Base-by-base conservation (phyloP, 1,140 invertebrate genomes). In the Apis dorsata region DNA sequence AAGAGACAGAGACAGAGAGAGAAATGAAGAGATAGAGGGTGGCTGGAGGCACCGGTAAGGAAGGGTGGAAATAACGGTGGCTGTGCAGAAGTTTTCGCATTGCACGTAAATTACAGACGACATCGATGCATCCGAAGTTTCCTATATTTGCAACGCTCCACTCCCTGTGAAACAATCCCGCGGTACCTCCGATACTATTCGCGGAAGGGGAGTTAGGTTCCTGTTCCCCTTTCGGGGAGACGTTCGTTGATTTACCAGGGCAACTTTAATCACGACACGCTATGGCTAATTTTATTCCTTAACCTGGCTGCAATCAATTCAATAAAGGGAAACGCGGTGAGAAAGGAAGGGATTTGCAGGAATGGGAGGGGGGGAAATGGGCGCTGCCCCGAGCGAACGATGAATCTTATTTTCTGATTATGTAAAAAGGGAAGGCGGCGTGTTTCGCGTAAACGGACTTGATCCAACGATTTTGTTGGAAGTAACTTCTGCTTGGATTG, bases 91-190 rank as follows among this genome's bases (percentile, higher is more conserved):
- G 66, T 83, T 78, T 83, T 83, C 76, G 81, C 81, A 51, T 71
- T 78, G 75, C 65, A 28, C 81, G 81, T 83, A 83, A 83, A 83
- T 83, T 83, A 79, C 76, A 70, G 68, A 59, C 78, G 82, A 80
- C 78, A 84, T 84, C 82, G 70, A 80, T 80, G 77, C 78, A 84
- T 80, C 78, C 82, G 60, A 74, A 69, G 70, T 66, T 84, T 74
- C 76, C 76, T 78, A 78, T 83, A 83, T 83, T 79, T 59, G 59
- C 75, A 55, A 71, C 68, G 66, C 59, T 79, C 65, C 55, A n/a
- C n/a, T 51, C 44, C 13, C 60, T 60, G 9, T 34, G 49, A 83
- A 83, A 83, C 75, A 83, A 83, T 44, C 34, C 34, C 34, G n/a
- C 8, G 69, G 69, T 11, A n/a, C 70, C 63, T 62, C 77, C 77